Evolutionary conservation across 2,113 vertebrate genomes (phyloP).

Genomic region (Muntiacus reevesi): DNA sequence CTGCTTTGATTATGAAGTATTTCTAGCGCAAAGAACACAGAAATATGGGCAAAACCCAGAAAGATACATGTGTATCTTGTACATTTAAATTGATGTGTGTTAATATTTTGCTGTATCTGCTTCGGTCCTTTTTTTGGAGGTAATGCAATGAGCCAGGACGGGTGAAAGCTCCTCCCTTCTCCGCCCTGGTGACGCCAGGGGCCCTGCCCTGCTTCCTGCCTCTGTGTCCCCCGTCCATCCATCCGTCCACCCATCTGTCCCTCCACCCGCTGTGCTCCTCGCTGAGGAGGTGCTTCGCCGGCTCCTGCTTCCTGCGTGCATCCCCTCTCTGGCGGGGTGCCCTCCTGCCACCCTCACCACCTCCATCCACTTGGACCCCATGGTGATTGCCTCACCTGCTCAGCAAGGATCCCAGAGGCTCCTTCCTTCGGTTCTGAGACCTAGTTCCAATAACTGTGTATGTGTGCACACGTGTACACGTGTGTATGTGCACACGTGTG

Average conservation of each 20-base stretch:
- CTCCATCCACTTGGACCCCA: background rate
- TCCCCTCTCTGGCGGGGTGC: accelerated
- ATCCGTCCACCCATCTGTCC: accelerated
- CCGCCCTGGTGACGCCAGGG: accelerated
- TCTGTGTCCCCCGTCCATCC: accelerated
- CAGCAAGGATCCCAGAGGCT: background rate
- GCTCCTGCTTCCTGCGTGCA: background rate
- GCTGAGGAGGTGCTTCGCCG: too few relatives aligned
- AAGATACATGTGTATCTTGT: accelerated
- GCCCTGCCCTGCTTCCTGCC: too few relatives aligned
- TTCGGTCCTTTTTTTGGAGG: background rate
- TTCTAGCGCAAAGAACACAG: background rate
- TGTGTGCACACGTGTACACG: background rate
- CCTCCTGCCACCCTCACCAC: accelerated
- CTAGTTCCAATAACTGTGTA: background rate
- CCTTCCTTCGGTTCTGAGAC: background rate
- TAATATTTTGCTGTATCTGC: background rate
- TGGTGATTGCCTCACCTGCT: background rate
- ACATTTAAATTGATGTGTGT: background rate
- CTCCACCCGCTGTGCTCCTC: too few relatives aligned
- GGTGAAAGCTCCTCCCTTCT: background rate
- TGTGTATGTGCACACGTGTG: background rate
- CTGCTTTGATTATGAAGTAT: background rate
- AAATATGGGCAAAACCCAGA: background rate
- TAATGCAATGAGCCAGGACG: accelerated